Conservation (phyloP, 2,797 vertebrate genomes). For the Delichon dasypus region DNA sequence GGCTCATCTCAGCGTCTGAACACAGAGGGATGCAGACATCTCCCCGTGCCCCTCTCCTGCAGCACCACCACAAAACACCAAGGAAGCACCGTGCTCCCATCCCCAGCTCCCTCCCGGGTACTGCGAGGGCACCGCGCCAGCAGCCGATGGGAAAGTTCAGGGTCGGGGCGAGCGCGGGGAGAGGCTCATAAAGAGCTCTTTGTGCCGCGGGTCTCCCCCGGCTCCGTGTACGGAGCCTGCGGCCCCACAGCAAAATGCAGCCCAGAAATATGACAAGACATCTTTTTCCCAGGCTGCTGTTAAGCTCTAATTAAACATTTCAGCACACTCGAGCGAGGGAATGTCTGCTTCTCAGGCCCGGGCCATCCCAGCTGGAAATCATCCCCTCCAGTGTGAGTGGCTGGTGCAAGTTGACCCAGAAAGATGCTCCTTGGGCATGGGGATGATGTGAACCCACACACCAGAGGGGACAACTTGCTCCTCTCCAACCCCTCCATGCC, state of each 20-base stretch:
- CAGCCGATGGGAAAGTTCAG: conserved; percentile 63
- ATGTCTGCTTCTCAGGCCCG: conserved; percentile 5
- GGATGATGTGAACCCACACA: background rate
- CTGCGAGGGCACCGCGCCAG: background rate
- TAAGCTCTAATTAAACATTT: conserved; percentile 50
- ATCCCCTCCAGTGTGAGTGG: background rate
- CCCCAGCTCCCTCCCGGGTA: background rate
- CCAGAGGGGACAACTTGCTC: background rate
- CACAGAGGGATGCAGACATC: background rate
- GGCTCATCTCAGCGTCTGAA: background rate
- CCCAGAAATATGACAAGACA: conserved; percentile 54
- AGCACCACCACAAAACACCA: rapidly evolving
- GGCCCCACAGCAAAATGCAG: conserved; percentile 17
- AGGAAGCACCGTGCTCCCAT: background rate
- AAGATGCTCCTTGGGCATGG: background rate
- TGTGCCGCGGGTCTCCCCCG: conserved; percentile 1
- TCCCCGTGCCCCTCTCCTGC: background rate
- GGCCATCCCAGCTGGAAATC: conserved; percentile 1
- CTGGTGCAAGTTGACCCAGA: background rate
- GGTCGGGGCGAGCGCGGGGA: conserved; percentile 36
- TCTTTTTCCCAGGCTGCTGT: conserved; percentile 63
- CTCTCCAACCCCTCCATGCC: background rate
- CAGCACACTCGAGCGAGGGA: background rate
- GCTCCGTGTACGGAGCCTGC: background rate
- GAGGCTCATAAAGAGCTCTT: conserved; percentile 60